Evolutionary conservation across 2,113 vertebrate genomes (phyloP).

Genomic region (Columba janthina): DNA sequence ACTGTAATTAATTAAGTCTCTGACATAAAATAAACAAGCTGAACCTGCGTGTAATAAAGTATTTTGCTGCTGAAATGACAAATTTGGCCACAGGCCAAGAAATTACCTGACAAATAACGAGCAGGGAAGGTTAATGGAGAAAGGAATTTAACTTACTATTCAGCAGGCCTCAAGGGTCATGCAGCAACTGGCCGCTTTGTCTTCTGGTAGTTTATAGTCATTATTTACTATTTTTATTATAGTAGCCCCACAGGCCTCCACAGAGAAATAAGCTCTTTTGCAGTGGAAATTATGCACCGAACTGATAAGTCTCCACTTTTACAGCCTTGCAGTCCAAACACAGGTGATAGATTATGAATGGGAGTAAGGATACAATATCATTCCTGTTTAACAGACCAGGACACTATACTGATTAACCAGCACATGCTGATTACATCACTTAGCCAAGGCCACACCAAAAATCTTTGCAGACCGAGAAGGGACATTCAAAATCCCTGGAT

Average conservation of each 20-base stretch:
- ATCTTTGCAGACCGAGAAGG: neutral
- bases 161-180: neutral
- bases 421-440: rapidly evolving
- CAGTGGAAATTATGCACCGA: neutral
- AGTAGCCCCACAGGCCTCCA: neutral
- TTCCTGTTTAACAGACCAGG: neutral
- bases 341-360: neutral
- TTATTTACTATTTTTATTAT: neutral
- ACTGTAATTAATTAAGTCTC: neutral
- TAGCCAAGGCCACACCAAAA: neutral
- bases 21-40: neutral
- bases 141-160: neutral
- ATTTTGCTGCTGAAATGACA: neutral
- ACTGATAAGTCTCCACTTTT: neutral
- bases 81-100: neutral
- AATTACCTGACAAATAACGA: neutral
- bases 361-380: neutral
- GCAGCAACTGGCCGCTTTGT: neutral
- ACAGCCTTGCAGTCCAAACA: neutral
- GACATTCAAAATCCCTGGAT: neutral
- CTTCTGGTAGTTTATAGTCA: neutral
- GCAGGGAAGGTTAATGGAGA: neutral
- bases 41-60: neutral
- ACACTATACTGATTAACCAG: neutral
- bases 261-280: neutral